phyloP scores from a whole-genome alignment of 2,797 vertebrate species.

The Sebastes kiyomatsui region DNA sequence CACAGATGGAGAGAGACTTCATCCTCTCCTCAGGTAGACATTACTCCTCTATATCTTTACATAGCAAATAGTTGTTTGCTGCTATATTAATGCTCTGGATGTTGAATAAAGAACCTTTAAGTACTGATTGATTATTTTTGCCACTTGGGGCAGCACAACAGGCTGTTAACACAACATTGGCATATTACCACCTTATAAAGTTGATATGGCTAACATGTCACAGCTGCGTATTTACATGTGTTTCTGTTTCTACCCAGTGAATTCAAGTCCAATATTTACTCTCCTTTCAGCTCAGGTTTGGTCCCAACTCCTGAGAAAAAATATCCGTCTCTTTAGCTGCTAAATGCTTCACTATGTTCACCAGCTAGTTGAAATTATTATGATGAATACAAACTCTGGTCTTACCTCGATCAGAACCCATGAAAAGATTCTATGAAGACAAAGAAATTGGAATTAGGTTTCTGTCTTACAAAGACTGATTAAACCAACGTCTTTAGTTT shows the following conservation, averaged over 20 bases:
- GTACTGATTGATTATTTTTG: too few relatives aligned
- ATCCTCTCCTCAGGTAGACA: too few relatives aligned
- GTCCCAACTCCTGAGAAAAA: neutral
- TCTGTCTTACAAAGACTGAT: neutral
- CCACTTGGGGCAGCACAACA: too few relatives aligned
- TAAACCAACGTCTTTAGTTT: neutral
- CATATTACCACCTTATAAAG: neutral
- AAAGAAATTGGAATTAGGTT: neutral
- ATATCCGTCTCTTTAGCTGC: neutral
- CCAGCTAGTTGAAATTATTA: neutral
- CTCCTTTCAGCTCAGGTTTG: neutral
- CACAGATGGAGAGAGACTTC: rapidly evolving
- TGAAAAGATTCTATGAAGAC: conserved; percentile 89
- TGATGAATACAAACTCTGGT: neutral
- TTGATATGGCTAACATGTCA: neutral
- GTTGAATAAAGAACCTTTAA: rapidly evolving
- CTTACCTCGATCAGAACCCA: conserved; percentile 95
- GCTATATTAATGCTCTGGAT: too few relatives aligned
- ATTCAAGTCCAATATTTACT: neutral
- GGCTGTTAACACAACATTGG: neutral
- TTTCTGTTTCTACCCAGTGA: neutral
- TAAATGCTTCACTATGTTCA: neutral
- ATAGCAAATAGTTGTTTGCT: too few relatives aligned
- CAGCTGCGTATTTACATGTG: neutral
- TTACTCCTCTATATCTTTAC: too few relatives aligned